These are phyloP conservation scores for Ataeniobius toweri DNA, from an alignment of 2,797 vertebrate genomes.

Conservation along the genomic window DNA sequence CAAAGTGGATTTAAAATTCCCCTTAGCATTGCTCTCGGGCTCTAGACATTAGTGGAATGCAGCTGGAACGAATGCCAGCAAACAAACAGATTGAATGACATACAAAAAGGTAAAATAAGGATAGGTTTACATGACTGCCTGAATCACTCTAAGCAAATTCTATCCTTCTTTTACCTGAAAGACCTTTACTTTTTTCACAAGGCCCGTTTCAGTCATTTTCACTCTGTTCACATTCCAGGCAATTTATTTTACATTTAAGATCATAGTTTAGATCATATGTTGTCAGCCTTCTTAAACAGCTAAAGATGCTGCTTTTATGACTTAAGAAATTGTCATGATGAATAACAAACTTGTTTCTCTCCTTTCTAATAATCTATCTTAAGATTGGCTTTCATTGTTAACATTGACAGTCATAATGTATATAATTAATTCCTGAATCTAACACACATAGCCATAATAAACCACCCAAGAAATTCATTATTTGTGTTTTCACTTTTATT, in stretches of 20 bases:
- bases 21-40: background rate
- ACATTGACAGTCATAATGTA: slow-evolving; percentile 7
- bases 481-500: background rate
- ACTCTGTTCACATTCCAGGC: background rate
- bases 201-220: background rate
- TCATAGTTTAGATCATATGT: no score
- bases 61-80: slow-evolving; percentile 24
- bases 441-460: background rate
- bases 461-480: no score
- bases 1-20: slow-evolving; percentile 15
- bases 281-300: background rate
- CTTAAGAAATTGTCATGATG: background rate
- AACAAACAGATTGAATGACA: slow-evolving; percentile 26
- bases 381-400: slow-evolving; percentile 2
- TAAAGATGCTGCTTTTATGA: background rate
- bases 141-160: background rate
- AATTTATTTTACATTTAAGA: no score
- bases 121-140: slow-evolving; percentile 20
- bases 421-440: background rate
- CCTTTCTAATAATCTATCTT: background rate
- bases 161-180: background rate
- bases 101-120: slow-evolving; percentile 12
- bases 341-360: background rate
- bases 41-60: slow-evolving; percentile 18
- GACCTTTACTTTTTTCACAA: background rate